Evolutionary conservation across 1,140 invertebrate species (phyloP).

Genomic region (Sipha flava): DNA sequence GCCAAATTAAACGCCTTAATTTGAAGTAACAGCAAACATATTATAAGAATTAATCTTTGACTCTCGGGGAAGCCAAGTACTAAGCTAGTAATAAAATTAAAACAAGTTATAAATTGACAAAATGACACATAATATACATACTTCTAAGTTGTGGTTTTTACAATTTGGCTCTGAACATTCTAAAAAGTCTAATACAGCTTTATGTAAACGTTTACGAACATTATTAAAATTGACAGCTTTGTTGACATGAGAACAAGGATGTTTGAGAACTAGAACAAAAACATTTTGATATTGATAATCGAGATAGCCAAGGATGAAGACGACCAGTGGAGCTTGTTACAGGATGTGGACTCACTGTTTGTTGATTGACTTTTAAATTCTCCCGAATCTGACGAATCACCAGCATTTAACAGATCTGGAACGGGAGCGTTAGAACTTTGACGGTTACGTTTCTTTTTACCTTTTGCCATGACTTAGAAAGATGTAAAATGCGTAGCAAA

Average conservation of each 20-base stretch:
- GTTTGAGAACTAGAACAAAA: conserved; percentile 5
- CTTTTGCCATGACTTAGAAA: conserved; percentile 19
- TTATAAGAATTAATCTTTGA: no score
- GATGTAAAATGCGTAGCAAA: neutral
- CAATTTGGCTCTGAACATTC: conserved; percentile 14
- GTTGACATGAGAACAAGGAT: conserved; percentile 21
- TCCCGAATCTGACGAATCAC: conserved; percentile 1
- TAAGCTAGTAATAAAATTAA: no score
- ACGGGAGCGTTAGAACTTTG: conserved; percentile 27
- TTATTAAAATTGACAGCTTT: conserved; percentile 23
- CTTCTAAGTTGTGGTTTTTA: conserved; percentile 22
- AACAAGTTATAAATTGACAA: no score
- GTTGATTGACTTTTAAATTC: neutral
- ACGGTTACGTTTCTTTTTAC: conserved; percentile 29
- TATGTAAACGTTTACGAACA: conserved; percentile 23
- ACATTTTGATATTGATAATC: neutral
- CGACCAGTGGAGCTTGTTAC: conserved; percentile 30
- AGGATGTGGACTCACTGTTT: conserved; percentile 11
- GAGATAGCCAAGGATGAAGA: neutral
- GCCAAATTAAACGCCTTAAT: no score
- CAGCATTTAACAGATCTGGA: conserved; percentile 13
- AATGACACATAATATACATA: conserved; percentile 13
- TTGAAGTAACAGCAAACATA: no score
- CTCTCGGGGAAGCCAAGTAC: no score
- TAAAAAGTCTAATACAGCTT: neutral